Evolutionary conservation across 2,113 vertebrate species (phyloP), one percentile per base, ranked within the genome.

Genomic region (Charina bottae): DNA sequence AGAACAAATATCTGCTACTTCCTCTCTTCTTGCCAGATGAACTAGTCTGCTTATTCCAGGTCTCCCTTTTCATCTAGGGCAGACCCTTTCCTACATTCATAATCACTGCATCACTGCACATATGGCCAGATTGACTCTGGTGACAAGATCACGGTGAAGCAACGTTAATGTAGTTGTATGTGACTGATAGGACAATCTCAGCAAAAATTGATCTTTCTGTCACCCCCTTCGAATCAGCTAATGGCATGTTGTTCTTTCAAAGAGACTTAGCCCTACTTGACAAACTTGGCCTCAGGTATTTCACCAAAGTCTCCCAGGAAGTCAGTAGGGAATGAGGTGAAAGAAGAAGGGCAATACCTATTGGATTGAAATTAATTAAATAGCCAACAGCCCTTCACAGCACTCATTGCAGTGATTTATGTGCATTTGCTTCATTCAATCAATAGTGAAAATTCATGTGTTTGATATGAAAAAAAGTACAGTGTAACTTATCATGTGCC

Each of bases 301-400:
- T 97, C 95, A 93, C 95, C 96, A 92, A 85, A 87, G 78, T 97
- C 97, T 97, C 96, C 68, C 85, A 96, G 92, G 95, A 94, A 96
- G 97, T 94, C 91, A 96, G 96, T 96, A 93, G 96, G 97, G 97
- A 95, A 94, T 94, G 94, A 96, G 96, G 93, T 96, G 96, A 94
- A 96, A 53, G 95, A 95, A 95, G 97, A 98, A 98, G 98, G 98
- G 98, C 97, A 98, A 89, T 91, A 96, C 93, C 96, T 97, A 98
- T 97, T 97, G 97, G 98, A 95, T 95, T 97, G 97, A 98, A 98
- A 98, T 98, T 98, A 98, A 98, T 98, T 98, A 98, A 98, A 98
- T 97, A 97, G 96, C 97, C 96, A 98, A 97, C 98, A 92, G 94
- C 96, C 96, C 97, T 95, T 98, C 97, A 94, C 97, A 95, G 95